Base-by-base conservation (phyloP, 2,113 vertebrate species). In the Sclerurus mexicanus region DNA sequence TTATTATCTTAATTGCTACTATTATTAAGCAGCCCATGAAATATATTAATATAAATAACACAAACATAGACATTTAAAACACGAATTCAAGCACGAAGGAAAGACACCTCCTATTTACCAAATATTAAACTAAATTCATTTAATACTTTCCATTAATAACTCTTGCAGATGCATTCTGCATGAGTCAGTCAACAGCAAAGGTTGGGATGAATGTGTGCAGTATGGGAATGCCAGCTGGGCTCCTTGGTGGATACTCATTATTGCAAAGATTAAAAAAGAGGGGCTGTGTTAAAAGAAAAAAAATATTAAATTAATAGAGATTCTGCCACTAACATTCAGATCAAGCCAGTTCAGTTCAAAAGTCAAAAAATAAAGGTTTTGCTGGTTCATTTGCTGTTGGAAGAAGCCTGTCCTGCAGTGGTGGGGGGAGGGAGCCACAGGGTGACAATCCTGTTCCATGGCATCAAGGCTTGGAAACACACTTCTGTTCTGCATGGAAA, bases 1-100 rank as follows among this genome's bases (percentile, higher is more conserved):
- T 59, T 93, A 96, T 97, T 95, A 87, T 59, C 91, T 95, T 97
- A 97, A 97, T 92, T 97, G 84, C 76, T 82, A 24, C 84, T 87
- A 92, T 95, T 95, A 96, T 93, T 92, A 93, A 84, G 64, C 68
- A 93, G 60, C 28, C 85, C n/a, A 39, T 68, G 64, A 93, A 95
- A 85, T 84, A 84, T 52, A 94, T 94, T 88, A 90, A 93, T 92
- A 93, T 81, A 81, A 95, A 92, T 86, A 96, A 94, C 59, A 74
- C 46, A 92, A 90, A 90, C 79, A 80, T 2, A 93, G 90, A 81
- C 76, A 86, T 86, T 80, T 86, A 66, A 86, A 93, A 90, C 31
- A 66, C 1, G 10, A 94, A 88, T 71, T 67, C 68, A 77, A 74
- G 83, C 72, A 83, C 75, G 93, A 88, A 89, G 88, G 25, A 92